phyloP scores from a whole-genome alignment of 2,888 invertebrate species.

The Oscheius sp. region DNA sequence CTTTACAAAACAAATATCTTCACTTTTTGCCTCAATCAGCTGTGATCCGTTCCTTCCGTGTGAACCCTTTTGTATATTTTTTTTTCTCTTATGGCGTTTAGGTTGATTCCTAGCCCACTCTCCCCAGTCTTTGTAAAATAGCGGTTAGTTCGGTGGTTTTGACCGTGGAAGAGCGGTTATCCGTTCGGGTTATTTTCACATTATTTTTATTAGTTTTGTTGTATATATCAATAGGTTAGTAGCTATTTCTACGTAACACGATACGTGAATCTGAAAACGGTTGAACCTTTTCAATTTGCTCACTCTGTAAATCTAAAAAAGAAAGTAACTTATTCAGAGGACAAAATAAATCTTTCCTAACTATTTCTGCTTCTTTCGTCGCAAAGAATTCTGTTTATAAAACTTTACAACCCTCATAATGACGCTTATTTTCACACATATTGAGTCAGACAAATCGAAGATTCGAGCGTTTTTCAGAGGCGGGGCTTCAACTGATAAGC shows the following conservation, averaged over 20 bases:
- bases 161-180: no score
- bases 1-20: neutral
- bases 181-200: no score
- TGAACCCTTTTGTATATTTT: no score
- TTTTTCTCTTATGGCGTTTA: no score
- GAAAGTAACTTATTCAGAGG: slow-evolving; percentile 7
- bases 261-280: slow-evolving; percentile 22
- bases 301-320: slow-evolving; percentile 4
- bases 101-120: neutral
- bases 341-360: neutral
- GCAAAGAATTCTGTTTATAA: no score
- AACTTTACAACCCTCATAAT: no score
- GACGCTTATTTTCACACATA: no score
- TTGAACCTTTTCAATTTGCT: slow-evolving; percentile 9
- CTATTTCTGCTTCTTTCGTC: neutral
- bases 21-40: slow-evolving; percentile 9
- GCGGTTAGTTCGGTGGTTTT: no score
- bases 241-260: neutral
- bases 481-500: no score
- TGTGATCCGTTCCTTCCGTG: slow-evolving; percentile 11
- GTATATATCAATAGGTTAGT: neutral
- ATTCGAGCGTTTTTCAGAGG: no score
- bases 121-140: neutral
- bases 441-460: no score
- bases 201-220: neutral